A percentile compares a stretch with the other conserved stretches of the same genome.
phyloP scores from a whole-genome alignment of 2,888 invertebrate genomes.

The Mactromeris polynyma region DNA sequence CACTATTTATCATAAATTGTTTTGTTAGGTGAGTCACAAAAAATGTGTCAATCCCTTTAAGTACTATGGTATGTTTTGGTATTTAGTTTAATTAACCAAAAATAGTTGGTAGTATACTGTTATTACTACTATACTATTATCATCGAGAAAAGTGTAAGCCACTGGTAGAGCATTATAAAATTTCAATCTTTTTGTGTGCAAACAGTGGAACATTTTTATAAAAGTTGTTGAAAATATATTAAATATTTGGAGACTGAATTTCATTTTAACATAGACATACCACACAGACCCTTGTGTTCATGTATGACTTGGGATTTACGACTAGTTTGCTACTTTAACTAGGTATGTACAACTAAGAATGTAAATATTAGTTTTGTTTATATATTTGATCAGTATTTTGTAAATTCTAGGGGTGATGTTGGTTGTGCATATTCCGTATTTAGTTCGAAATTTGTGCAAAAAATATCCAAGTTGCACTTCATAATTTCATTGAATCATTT shows the following conservation, averaged over 20 bases:
- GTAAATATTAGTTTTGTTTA: no score
- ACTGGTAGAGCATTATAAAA: background rate
- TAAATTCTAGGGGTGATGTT: no score
- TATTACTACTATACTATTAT: conserved; percentile 7
- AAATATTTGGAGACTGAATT: conserved; percentile 11
- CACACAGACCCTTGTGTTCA: no score
- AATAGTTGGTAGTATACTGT: background rate
- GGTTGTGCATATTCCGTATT: no score
- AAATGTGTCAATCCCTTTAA: conserved; percentile 18
- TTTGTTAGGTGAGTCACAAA: background rate
- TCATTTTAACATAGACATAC: no score
- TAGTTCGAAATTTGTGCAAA: no score
- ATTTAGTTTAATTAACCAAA: conserved; percentile 22
- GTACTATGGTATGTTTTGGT: conserved; percentile 19
- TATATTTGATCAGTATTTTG: no score
- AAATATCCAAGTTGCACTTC: no score
- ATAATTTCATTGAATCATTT: no score
- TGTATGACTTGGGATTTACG: no score
- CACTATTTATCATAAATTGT: background rate
- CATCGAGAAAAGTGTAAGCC: background rate
- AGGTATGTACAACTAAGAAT: no score
- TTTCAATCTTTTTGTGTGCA: conserved; percentile 6
- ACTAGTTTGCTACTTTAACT: no score
- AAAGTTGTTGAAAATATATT: background rate
- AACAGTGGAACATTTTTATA: background rate